Evolutionary conservation across 2,113 vertebrate species (phyloP).

Genomic region (Phrynocephalus versicolor): DNA sequence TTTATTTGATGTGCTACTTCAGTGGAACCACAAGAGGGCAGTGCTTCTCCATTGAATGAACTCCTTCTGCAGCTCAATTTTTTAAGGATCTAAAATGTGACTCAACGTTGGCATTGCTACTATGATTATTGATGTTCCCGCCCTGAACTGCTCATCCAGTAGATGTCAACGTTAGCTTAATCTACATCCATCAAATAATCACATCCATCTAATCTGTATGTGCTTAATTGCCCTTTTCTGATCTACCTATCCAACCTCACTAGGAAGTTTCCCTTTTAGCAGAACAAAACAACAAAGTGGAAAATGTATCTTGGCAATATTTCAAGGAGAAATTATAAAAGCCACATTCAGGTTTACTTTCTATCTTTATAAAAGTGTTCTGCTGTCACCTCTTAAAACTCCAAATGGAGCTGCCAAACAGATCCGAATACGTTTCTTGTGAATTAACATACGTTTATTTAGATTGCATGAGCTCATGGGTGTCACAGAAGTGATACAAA

Average conservation of each 20-base stretch:
- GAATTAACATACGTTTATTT: too few relatives aligned
- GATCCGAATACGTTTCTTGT: too few relatives aligned
- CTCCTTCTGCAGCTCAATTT: background rate
- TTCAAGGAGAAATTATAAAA: background rate
- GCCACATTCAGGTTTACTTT: background rate
- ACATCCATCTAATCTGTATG: background rate
- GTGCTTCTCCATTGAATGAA: background rate
- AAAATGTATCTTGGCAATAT: background rate
- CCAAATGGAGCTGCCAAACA: too few relatives aligned
- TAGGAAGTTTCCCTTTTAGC: background rate
- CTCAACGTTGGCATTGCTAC: background rate
- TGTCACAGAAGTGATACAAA: too few relatives aligned
- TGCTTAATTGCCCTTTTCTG: background rate
- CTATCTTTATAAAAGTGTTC: too few relatives aligned
- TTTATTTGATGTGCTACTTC: background rate
- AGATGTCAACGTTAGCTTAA: background rate
- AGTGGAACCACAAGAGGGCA: conserved; percentile 8
- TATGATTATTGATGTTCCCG: background rate
- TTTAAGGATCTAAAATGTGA: background rate
- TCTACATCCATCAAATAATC: background rate
- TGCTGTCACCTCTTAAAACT: too few relatives aligned
- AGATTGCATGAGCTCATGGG: too few relatives aligned
- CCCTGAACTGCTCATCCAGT: background rate
- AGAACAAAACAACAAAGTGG: background rate
- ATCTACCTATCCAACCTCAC: too few relatives aligned